Evolutionary conservation across 2,797 vertebrate species (phyloP).

Genomic region (Bufotes viridis): DNA sequence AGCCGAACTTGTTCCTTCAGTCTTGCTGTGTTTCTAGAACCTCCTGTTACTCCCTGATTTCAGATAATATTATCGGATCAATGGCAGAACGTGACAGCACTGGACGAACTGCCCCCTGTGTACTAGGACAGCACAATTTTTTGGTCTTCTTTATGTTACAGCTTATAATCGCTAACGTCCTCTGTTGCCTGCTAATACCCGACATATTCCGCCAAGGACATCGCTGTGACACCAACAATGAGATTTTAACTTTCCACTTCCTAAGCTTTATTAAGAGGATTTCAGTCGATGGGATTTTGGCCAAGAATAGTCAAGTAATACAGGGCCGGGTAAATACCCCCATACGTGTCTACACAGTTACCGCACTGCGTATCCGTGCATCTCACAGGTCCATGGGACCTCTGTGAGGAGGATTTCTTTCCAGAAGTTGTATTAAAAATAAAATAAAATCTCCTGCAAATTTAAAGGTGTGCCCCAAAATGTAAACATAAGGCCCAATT

Average conservation of each 20-base stretch:
- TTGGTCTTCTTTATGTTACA: background rate
- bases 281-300: slow-evolving; percentile 35
- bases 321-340: background rate
- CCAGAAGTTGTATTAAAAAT: background rate
- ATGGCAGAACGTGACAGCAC: too few species aligned
- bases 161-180: background rate
- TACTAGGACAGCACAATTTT: too few species aligned
- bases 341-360: background rate
- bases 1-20: too few species aligned
- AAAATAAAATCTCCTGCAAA: too few species aligned
- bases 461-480: too few species aligned
- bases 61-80: too few species aligned
- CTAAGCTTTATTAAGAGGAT: slow-evolving; percentile 50
- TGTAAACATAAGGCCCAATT: too few species aligned
- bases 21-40: too few species aligned
- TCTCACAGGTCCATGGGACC: background rate
- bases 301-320: slow-evolving; percentile 34
- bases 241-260: slow-evolving; percentile 18
- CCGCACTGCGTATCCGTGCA: background rate
- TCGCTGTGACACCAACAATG: background rate
- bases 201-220: background rate
- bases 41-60: too few species aligned
- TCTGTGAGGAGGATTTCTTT: background rate
- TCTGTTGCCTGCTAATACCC: background rate
- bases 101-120: too few species aligned